Evolutionary conservation across 2,113 vertebrate genomes (phyloP).

Genomic region (human (Homo sapiens)): DNA sequence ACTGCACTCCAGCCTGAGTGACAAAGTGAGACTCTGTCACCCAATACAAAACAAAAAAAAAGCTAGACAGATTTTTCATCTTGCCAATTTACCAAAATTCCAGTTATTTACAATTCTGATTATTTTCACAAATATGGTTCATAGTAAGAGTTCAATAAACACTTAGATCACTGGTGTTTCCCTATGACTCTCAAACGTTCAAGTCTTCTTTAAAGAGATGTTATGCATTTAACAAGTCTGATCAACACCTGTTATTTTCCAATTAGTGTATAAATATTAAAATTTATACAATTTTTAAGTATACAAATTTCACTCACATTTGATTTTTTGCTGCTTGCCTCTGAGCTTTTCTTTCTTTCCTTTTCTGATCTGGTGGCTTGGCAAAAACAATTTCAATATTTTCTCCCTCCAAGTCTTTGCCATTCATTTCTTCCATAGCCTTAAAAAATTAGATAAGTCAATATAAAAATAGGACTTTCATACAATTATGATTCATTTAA

Average conservation of each 20-base stretch:
- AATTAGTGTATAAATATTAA: not conserved
- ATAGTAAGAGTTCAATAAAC: not conserved
- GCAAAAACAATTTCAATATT: constrained; percentile 98
- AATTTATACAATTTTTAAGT: not conserved
- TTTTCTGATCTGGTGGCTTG: constrained; percentile 98
- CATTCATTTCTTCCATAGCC: constrained; percentile 98
- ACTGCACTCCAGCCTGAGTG: no score
- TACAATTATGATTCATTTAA: not conserved
- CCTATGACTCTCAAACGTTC: not conserved
- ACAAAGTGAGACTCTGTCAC: no score
- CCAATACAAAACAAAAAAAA: no score
- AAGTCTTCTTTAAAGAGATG: constrained; percentile 3
- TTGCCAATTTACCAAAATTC: not conserved
- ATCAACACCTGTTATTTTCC: not conserved
- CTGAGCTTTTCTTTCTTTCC: constrained; percentile 98
- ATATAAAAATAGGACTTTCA: constrained; percentile 19
- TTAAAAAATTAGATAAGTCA: constrained; percentile 83
- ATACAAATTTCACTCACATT: constrained; percentile 89
- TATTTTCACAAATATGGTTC: constrained; percentile 11
- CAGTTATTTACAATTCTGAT: not conserved
- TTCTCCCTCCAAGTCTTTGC: constrained; percentile 97
- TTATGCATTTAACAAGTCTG: not conserved
- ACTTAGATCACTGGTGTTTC: not conserved
- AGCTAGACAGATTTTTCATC: not conserved
- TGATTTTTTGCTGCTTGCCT: constrained; percentile 97